These are phyloP conservation scores for Sebastes taczanowskii DNA, from an alignment of 2,797 vertebrate species.

Conservation along the genomic window DNA sequence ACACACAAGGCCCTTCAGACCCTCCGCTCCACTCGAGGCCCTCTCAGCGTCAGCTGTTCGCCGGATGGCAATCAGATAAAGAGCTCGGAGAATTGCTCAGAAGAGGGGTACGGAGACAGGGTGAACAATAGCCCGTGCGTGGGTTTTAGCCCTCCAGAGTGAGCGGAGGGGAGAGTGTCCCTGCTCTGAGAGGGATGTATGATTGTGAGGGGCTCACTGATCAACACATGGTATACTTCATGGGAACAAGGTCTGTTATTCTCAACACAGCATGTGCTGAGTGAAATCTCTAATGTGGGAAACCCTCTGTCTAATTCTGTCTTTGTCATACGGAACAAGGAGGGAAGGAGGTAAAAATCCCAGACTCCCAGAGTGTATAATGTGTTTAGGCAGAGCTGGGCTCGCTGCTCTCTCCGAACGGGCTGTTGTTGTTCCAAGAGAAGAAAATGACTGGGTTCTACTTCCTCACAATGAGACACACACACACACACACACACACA, in stretches of 20 bases:
- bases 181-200: constrained; percentile 56
- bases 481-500: constrained; percentile 66
- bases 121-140: constrained; percentile 80
- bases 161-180: constrained; percentile 64
- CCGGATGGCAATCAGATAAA: constrained; percentile 89
- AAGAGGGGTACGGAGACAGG: constrained; percentile 72
- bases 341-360: constrained; percentile 35
- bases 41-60: constrained; percentile 88
- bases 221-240: constrained; percentile 69
- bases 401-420: constrained; percentile 68
- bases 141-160: constrained; percentile 77
- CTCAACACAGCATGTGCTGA: constrained; percentile 60
- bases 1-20: constrained; percentile 86
- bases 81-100: constrained; percentile 82
- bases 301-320: constrained; percentile 71
- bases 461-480: constrained; percentile 80
- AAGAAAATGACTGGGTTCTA: constrained; percentile 78
- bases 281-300: constrained; percentile 76
- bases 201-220: constrained; percentile 79
- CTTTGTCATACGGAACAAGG: constrained; percentile 71
- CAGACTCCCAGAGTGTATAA: constrained; percentile 56
- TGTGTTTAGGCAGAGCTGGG: constrained; percentile 67
- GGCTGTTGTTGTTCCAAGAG: constrained; percentile 75
- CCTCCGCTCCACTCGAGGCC: constrained; percentile 78
- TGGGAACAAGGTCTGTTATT: constrained; percentile 64